These are phyloP conservation scores for Ferrisia virgata DNA, from an alignment of 2,888 invertebrate genomes.

Conservation along the genomic window DNA sequence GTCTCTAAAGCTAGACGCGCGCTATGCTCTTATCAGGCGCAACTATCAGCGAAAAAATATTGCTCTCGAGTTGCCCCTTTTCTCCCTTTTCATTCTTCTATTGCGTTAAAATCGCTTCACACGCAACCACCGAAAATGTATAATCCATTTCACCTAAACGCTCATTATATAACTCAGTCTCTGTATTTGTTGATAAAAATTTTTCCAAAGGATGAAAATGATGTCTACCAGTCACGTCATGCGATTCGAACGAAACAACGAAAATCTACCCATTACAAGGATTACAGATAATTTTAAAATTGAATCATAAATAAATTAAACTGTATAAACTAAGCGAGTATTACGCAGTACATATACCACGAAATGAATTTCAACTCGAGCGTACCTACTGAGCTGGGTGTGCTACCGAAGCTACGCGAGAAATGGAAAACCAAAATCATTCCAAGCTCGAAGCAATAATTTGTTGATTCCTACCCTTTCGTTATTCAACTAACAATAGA, in stretches of 20 bases:
- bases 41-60: conserved; percentile 1
- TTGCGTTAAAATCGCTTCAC: background rate
- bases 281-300: background rate
- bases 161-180: background rate
- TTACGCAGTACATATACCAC: no score
- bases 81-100: background rate
- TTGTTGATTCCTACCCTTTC: background rate
- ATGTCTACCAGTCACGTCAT: background rate
- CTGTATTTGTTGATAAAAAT: background rate
- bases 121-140: conserved; percentile 1
- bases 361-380: background rate
- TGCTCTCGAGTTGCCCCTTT: background rate
- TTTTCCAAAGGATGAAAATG: background rate
- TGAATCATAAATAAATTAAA: background rate
- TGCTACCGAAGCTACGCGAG: background rate
- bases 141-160: background rate
- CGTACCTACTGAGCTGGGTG: background rate
- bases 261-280: background rate
- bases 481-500: background rate
- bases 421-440: background rate
- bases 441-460: background rate
- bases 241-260: background rate
- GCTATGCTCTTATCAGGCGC: background rate
- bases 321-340: background rate
- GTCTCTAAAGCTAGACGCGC: background rate